Conservation (phyloP, 2,113 vertebrate species). For the Osmerus eperlanus region DNA sequence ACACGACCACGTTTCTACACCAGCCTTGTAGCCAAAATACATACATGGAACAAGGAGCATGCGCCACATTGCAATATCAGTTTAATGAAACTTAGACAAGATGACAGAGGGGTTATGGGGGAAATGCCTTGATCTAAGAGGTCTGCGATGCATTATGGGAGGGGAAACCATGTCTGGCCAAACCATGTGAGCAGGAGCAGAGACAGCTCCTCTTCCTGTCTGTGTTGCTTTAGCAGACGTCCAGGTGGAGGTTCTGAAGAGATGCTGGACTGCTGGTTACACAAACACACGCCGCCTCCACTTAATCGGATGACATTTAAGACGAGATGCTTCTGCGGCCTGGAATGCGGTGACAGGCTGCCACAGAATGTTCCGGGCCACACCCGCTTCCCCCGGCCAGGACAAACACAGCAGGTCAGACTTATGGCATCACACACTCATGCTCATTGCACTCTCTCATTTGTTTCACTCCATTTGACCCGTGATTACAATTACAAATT, state of each 20-base stretch:
- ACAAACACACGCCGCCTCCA: conserved; percentile 35
- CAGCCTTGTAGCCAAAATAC: neutral
- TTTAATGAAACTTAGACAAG: conserved; percentile 40
- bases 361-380: neutral
- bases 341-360: conserved; percentile 29
- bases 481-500: no score
- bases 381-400: neutral
- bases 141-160: conserved; percentile 45
- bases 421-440: neutral
- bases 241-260: conserved; percentile 32
- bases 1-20: neutral
- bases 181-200: conserved; percentile 32
- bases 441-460: neutral
- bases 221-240: conserved; percentile 17
- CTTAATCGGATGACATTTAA: conserved; percentile 36
- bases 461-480: neutral
- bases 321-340: conserved; percentile 14
- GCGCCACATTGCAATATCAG: neutral
- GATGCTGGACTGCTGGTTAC: conserved; percentile 20
- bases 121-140: conserved; percentile 51
- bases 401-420: no score
- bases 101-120: conserved; percentile 33
- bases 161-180: conserved; percentile 42
- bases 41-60: neutral
- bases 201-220: neutral